Evolutionary conservation across 2,797 vertebrate genomes (phyloP), one percentile per base, ranked within the genome.

Genomic region (Pangasius sanitwongsei): DNA sequence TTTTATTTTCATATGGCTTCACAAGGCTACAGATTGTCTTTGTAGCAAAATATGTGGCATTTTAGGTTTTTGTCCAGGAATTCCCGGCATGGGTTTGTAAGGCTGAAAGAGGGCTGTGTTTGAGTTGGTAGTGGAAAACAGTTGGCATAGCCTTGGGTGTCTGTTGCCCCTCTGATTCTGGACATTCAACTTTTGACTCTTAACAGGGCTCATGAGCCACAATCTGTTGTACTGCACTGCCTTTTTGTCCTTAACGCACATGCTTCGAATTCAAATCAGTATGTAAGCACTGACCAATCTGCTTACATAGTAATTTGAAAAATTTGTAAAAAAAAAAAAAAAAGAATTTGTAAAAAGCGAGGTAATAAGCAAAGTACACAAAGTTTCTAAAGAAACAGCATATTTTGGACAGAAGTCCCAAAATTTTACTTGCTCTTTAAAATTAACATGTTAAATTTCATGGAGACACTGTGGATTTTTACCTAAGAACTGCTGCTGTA

Each of bases 51-150:
- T 59, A 59, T 37, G 57, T 55, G 77, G 59, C 74, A 63, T 89
- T 72, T 89, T 67, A 63, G 37, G 16, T 77, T 88, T 85, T 15
- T 88, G 48, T 78, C 7, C 12, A 15, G n/a, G 37, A 85, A 83
- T 86, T 70, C 28, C 72, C 83, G 82, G 61, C 70, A 87, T 74
- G 59, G 63, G 55, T 59, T 85, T 57, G 28, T 77, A 80, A 89
- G 89, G 91, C 92, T 91, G 91, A 94, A 95, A 92, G 80, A 48
- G 15, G n/a, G 91, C 91, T 90, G 87, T 89, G 77, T 44, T 91
- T 93, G 85, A 94, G 92, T 94, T 92, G 87, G 77, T 89, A 89
- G 90, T 95, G 31, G 18, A 94, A 93, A 83, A 89, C 89, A 63
- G 87, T 94, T 92, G 90, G 89, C 92, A 90, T 87, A 85, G 89